phyloP scores from a whole-genome alignment of 1,140 invertebrate genomes.

The Drosophila repletoides region DNA sequence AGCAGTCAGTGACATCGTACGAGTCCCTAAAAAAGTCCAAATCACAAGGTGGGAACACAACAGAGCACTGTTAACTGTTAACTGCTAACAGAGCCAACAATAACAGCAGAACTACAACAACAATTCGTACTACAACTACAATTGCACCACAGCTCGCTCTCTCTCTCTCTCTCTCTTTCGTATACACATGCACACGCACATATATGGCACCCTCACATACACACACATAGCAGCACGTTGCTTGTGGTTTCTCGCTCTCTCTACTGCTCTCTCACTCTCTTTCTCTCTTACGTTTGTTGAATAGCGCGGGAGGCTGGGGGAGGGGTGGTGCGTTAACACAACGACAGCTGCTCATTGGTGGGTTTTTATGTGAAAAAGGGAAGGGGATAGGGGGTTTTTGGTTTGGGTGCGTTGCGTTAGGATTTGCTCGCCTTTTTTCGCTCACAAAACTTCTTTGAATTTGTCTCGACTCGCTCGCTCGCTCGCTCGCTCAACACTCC shows the following conservation, averaged over 20 bases:
- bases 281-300: constrained; percentile 34
- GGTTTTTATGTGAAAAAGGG: too few species aligned
- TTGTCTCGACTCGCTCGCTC: constrained; percentile 44
- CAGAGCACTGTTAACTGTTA: constrained; percentile 57
- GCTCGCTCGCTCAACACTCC: constrained; percentile 52
- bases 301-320: too few species aligned
- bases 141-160: constrained; percentile 27
- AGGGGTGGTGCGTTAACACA: too few species aligned
- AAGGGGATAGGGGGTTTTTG: too few species aligned
- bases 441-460: constrained; percentile 42
- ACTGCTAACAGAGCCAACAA: constrained; percentile 32
- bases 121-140: constrained; percentile 36
- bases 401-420: too few species aligned
- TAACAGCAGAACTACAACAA: constrained; percentile 22
- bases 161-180: not conserved
- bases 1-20: constrained; percentile 75
- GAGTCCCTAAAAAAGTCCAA: constrained; percentile 86
- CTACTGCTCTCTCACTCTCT: constrained; percentile 25
- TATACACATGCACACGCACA: not conserved
- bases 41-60: constrained; percentile 92
- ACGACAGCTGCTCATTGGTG: too few species aligned
- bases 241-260: constrained; percentile 51
- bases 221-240: constrained; percentile 47
- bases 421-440: too few species aligned
- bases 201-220: not conserved